Evolutionary conservation across 2,797 vertebrate species (phyloP).

Genomic region (Pangasius mekongensis): DNA sequence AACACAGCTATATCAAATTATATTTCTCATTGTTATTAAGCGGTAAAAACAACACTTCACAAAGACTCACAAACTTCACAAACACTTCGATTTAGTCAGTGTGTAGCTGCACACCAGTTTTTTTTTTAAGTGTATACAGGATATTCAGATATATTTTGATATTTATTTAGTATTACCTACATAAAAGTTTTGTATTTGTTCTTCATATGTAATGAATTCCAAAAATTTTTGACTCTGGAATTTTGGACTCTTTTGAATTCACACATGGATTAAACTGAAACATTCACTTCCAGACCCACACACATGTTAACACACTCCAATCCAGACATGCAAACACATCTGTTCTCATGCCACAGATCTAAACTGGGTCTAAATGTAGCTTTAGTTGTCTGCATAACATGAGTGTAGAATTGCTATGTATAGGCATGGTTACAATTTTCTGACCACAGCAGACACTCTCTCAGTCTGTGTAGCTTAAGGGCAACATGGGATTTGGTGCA

Average conservation of each 20-base stretch:
- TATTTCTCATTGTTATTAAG: background rate
- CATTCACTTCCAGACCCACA: slow-evolving; percentile 8
- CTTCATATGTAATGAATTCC: background rate
- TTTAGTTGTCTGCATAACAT: slow-evolving; percentile 35
- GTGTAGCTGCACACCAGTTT: too few relatives aligned
- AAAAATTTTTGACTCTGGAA: background rate
- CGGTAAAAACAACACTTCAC: background rate
- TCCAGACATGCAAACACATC: slow-evolving; percentile 21
- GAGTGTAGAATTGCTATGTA: slow-evolving; percentile 45
- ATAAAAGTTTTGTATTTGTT: background rate
- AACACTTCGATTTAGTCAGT: background rate
- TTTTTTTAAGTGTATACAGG: background rate
- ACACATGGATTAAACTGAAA: background rate
- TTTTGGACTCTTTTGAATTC: background rate
- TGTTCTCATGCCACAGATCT: slow-evolving; percentile 11
- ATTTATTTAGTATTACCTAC: background rate
- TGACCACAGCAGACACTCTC: slow-evolving; percentile 33
- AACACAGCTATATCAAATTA: too few relatives aligned
- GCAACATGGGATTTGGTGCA: slow-evolving; percentile 28
- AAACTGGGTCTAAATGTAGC: slow-evolving; percentile 46
- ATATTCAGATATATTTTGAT: background rate
- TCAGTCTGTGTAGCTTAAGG: slow-evolving; percentile 22
- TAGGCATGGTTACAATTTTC: slow-evolving; percentile 40
- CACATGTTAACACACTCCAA: slow-evolving; percentile 9
- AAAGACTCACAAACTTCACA: background rate